Percentiles rank a stretch among this genome's conserved stretches.
Evolutionary conservation across 1,140 invertebrate species (phyloP).

Genomic region (Drosophila sechellia): DNA sequence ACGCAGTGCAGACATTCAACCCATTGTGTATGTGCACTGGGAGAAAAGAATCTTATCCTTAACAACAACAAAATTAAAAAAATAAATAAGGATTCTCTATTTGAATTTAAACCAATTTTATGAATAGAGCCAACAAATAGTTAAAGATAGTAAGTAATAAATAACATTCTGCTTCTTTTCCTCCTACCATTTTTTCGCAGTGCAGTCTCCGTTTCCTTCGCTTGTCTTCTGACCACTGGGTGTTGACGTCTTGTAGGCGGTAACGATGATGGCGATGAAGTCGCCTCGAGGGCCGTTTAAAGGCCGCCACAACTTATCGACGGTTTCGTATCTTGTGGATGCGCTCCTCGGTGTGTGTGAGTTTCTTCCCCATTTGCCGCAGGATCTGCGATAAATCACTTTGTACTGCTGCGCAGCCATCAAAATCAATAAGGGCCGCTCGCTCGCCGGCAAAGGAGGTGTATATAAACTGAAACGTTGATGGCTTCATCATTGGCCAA

Average conservation of each 20-base stretch:
- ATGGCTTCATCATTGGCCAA: slow-evolving; percentile 69
- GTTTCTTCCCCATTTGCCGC: slow-evolving; percentile 53
- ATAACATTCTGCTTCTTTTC: too few relatives aligned
- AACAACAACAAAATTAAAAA: accelerated
- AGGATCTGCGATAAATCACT: slow-evolving; percentile 82
- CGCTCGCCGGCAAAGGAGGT: slow-evolving; percentile 37
- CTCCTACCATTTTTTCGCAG: neutral
- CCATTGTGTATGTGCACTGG: slow-evolving; percentile 6
- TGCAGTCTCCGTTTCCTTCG: slow-evolving; percentile 1
- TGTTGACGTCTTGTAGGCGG: slow-evolving; percentile 82
- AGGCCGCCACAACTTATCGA: slow-evolving; percentile 73
- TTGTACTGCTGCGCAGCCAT: slow-evolving; percentile 60
- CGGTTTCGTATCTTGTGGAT: slow-evolving; percentile 60
- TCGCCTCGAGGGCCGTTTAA: slow-evolving; percentile 69
- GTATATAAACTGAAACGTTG: slow-evolving; percentile 74
- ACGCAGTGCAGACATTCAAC: slow-evolving; percentile 24
- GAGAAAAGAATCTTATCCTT: neutral
- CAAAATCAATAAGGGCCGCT: slow-evolving; percentile 71
- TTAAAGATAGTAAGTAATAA: too few relatives aligned
- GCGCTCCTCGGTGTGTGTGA: neutral
- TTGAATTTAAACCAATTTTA: too few relatives aligned
- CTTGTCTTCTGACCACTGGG: slow-evolving; percentile 25
- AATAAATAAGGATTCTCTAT: neutral
- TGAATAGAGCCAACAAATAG: too few relatives aligned
- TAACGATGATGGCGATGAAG: slow-evolving; percentile 19